A percentile compares a stretch with the other conserved stretches of the same genome.
phyloP scores from a whole-genome alignment of 2,113 vertebrate genomes.

The Gracilinanus agilis region DNA sequence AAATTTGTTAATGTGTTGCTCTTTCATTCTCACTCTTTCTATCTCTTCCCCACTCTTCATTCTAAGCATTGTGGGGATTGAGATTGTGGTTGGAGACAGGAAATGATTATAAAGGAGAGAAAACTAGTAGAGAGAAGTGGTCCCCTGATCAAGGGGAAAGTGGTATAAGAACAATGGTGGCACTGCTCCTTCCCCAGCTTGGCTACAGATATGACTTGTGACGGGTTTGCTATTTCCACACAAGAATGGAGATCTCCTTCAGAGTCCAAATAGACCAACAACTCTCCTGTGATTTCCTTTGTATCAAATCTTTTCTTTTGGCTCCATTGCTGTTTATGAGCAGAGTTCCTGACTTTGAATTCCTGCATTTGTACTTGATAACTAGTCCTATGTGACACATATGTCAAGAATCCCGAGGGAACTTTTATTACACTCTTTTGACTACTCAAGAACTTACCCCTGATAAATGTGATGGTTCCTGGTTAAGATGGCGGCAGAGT shows the following conservation, averaged over 20 bases:
- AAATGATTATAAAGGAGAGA: background rate
- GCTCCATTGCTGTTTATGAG: background rate
- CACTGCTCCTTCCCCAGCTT: background rate
- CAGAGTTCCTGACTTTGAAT: background rate
- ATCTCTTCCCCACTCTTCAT: background rate
- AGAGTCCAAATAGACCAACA: background rate
- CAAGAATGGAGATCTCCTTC: background rate
- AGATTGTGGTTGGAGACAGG: background rate
- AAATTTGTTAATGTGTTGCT: background rate
- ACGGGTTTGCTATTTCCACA: background rate
- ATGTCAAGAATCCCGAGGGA: background rate
- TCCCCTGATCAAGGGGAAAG: background rate
- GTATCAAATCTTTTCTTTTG: background rate
- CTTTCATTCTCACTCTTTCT: background rate
- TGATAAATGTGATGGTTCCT: no score
- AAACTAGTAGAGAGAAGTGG: background rate
- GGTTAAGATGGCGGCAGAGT: no score
- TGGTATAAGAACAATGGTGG: background rate
- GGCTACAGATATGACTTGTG: background rate
- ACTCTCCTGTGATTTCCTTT: background rate
- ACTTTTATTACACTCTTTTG: background rate
- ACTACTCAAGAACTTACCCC: background rate
- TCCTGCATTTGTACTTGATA: background rate
- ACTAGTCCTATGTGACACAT: background rate
- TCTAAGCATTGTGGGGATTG: background rate